Percentiles rank a stretch among this genome's conserved stretches.
Conservation (phyloP, 2,888 invertebrate species). For the Ectemnius lituratus region DNA sequence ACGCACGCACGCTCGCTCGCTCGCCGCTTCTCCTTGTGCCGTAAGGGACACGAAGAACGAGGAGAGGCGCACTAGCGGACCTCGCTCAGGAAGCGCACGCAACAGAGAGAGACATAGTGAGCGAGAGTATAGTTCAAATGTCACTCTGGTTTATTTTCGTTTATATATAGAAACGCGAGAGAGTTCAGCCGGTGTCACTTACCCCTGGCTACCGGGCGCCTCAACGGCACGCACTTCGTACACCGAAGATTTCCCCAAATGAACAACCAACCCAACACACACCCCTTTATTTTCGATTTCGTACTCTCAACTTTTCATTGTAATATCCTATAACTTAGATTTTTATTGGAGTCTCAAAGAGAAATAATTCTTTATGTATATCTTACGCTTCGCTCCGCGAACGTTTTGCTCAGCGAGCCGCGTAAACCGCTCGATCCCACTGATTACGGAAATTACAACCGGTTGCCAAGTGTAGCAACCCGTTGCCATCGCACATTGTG, state of each 20-base stretch:
- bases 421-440: conserved; percentile 1
- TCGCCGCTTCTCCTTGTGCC: background rate
- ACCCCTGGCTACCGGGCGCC: conserved; percentile 61
- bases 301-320: no score
- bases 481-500: no score
- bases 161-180: conserved; percentile 75
- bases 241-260: conserved; percentile 53
- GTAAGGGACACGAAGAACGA: background rate
- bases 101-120: conserved; percentile 27
- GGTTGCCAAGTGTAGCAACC: background rate
- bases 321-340: no score
- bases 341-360: no score
- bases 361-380: no score
- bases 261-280: conserved; percentile 3
- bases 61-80: no score
- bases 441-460: conserved; percentile 1
- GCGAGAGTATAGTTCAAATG: conserved; percentile 68
- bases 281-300: background rate
- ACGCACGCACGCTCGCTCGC: conserved; percentile 22
- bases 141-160: conserved; percentile 75
- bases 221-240: conserved; percentile 36
- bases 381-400: no score
- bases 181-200: conserved; percentile 77
- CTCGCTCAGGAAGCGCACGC: no score
- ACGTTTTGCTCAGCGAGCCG: background rate